These are phyloP conservation scores for Tapirus indicus DNA, from an alignment of 2,797 vertebrate genomes.

Conservation along the genomic window DNA sequence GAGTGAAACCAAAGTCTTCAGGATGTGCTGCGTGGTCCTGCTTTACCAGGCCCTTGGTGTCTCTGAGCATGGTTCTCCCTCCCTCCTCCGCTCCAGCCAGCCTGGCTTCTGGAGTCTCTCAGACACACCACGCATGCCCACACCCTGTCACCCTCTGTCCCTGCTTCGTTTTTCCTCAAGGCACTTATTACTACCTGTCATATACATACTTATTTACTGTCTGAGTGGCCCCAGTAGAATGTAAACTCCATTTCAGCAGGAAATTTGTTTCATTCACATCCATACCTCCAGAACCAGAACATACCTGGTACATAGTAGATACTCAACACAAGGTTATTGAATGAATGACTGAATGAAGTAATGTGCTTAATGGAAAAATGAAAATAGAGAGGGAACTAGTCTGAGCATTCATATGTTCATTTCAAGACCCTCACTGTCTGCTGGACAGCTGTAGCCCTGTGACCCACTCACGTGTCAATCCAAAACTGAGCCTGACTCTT, in stretches of 20 bases:
- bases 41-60: background rate
- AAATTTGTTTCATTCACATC: background rate
- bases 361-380: background rate
- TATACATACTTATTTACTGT: background rate
- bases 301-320: background rate
- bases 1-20: background rate
- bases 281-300: background rate
- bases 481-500: background rate
- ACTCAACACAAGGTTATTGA: background rate
- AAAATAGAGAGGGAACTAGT: background rate
- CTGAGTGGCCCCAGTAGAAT: background rate
- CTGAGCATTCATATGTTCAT: background rate
- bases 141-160: background rate
- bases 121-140: background rate
- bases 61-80: background rate
- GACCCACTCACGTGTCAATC: background rate
- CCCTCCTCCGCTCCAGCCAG: background rate
- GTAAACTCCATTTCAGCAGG: background rate
- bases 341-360: background rate
- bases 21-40: background rate
- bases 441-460: background rate
- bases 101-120: background rate
- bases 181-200: background rate
- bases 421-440: background rate
- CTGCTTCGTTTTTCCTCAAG: background rate